Evolutionary conservation across 1,140 invertebrate species (phyloP).

Genomic region (Camponotus floridanus): DNA sequence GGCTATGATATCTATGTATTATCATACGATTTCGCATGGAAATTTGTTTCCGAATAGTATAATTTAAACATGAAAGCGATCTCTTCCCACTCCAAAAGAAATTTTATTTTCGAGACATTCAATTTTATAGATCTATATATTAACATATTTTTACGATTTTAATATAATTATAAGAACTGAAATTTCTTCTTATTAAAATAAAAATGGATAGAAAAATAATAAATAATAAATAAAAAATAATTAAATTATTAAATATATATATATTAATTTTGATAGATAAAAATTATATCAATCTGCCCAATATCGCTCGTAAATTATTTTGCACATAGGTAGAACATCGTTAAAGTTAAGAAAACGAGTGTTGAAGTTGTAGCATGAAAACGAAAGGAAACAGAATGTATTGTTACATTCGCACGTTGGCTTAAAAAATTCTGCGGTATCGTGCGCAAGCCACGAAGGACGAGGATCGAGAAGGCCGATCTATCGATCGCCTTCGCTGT

Average conservation of each 20-base stretch:
- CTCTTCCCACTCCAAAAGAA: background rate
- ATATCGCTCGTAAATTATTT: background rate
- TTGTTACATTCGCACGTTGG: background rate
- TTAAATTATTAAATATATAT: background rate
- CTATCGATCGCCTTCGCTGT: background rate
- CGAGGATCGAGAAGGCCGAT: slow-evolving; percentile 35
- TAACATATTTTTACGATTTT: background rate
- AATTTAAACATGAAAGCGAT: background rate
- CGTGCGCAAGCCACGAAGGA: slow-evolving; percentile 24
- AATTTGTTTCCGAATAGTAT: slow-evolving; percentile 1
- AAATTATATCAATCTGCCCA: background rate
- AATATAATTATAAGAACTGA: background rate
- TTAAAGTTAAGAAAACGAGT: too few relatives aligned
- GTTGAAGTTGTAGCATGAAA: too few relatives aligned
- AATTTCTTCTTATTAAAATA: background rate
- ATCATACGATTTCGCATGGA: slow-evolving; percentile 4
- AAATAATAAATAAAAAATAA: background rate
- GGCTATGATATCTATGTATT: slow-evolving; percentile 21
- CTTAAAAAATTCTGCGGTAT: slow-evolving; percentile 22
- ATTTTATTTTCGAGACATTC: background rate
- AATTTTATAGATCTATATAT: background rate
- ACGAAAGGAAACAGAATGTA: slow-evolving; percentile 1
- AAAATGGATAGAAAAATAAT: background rate
- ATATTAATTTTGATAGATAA: background rate
- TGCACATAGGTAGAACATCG: background rate